Evolutionary conservation across 2,888 invertebrate species (phyloP), one percentile per base, ranked within the genome.

Genomic region (Eristalinus sepulchralis): DNA sequence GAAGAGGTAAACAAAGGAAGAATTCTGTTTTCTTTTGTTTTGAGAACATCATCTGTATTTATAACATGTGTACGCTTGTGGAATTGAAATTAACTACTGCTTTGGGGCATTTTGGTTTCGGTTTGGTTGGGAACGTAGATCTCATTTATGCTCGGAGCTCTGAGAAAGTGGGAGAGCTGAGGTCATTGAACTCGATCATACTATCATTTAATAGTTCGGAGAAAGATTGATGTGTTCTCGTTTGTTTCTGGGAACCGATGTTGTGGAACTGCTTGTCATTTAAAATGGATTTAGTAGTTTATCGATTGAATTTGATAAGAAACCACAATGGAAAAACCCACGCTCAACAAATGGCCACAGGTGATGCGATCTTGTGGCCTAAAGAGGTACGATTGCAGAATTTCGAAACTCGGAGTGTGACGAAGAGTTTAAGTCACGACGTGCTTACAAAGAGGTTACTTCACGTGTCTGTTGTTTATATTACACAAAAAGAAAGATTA

Each of bases 1-100:
- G 33, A 67, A 31, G 53, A 67, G 33, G 67, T 67, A 67, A 67
- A 67, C 67, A 67, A 17, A 33, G 8, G 31, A 17, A 33, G 67
- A 53, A 33, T 67, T 53, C 11, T 11, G 47, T 47, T 47, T 53
- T 33, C 55, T 67, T 64, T 13, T 64, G 63, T 13, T 24, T 64
- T 10, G 33, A 17, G 17, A 47, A 17, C 47, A 47, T 47, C 47
- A 47, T 47, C 47, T 47, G 47, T 57, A 24, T 57, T 24, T 24
- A 57, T 24, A 57, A 57, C 57, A 57, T 57, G 5, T 57, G 57
- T 57, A 57, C 24, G 24, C 24, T 57, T 57, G 57, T 57, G 8
- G 47, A 47, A 47, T 47, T 17, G 47, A 8, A 47, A 47, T 17
- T 17, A 17, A 47, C 47, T 47, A 9, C 47, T 47, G 47, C n/a